phyloP scores from a whole-genome alignment of 2,113 vertebrate genomes.

The Erpornis zantholeuca region DNA sequence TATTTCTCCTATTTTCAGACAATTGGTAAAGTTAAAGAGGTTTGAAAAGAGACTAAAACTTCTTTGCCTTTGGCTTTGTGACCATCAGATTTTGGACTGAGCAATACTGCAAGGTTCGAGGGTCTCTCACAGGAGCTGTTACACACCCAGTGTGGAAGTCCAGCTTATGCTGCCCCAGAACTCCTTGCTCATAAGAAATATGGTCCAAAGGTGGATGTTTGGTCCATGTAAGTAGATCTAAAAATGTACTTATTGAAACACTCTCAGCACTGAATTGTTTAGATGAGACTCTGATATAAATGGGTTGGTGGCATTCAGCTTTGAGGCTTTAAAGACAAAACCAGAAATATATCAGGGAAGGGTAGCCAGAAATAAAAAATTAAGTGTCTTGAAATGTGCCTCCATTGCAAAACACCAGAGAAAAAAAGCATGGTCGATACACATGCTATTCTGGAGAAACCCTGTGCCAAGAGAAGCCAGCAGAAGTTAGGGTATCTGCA shows the following conservation, averaged over 20 bases:
- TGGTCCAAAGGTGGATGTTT: conserved; percentile 84
- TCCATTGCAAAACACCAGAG: neutral
- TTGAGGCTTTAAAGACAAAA: neutral
- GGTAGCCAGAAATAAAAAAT: neutral
- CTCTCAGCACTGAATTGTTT: neutral
- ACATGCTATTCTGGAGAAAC: neutral
- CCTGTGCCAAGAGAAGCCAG: neutral
- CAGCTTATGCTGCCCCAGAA: conserved; percentile 83
- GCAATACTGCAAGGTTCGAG: conserved; percentile 79
- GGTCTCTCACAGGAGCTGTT: conserved; percentile 81
- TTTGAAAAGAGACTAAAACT: neutral
- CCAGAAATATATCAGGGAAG: neutral
- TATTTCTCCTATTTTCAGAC: neutral
- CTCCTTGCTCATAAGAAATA: conserved; percentile 86
- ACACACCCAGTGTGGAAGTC: conserved; percentile 82
- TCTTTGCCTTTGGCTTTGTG: neutral
- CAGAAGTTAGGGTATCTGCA: neutral
- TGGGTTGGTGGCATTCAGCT: neutral
- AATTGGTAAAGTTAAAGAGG: neutral
- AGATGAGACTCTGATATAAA: neutral
- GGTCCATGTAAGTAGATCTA: conserved; percentile 81
- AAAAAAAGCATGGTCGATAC: neutral
- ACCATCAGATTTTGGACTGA: conserved; percentile 83
- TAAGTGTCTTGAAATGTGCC: neutral
- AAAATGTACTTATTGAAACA: neutral